These are phyloP conservation scores for Helarctos malayanus DNA, from an alignment of 2,797 vertebrate species.

Conservation along the genomic window DNA sequence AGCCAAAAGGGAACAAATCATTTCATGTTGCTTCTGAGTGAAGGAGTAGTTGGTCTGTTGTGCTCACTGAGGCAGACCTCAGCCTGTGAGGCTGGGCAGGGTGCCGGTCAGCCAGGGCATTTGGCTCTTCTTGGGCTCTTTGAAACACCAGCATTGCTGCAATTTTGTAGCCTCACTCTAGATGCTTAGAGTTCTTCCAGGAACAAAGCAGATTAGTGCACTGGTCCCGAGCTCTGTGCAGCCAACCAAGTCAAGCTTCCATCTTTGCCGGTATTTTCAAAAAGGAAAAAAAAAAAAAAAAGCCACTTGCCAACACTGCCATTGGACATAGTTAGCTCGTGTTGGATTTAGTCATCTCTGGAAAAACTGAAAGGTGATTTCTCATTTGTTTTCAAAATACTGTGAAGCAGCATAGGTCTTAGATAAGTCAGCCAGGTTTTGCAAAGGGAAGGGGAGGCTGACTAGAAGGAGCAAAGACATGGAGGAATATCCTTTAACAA, in stretches of 20 bases:
- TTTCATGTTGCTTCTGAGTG: slow-evolving; percentile 55
- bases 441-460: background rate
- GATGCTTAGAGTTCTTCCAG: background rate
- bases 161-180: background rate
- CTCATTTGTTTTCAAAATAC: slow-evolving; percentile 31
- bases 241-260: background rate
- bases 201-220: background rate
- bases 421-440: background rate
- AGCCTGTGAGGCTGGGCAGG: background rate
- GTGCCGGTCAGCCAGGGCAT: background rate
- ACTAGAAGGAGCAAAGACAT: background rate
- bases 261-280: background rate
- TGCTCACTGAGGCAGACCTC: background rate
- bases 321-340: background rate
- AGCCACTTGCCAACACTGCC: background rate
- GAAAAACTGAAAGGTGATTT: slow-evolving; percentile 12
- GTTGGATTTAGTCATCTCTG: background rate
- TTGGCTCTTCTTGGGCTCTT: background rate
- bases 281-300: background rate
- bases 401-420: background rate
- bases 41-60: background rate
- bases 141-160: background rate
- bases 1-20: slow-evolving; percentile 74
- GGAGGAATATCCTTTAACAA: background rate
- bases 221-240: background rate